phyloP scores from a whole-genome alignment of 2,113 vertebrate species.

The Cairina moschata region DNA sequence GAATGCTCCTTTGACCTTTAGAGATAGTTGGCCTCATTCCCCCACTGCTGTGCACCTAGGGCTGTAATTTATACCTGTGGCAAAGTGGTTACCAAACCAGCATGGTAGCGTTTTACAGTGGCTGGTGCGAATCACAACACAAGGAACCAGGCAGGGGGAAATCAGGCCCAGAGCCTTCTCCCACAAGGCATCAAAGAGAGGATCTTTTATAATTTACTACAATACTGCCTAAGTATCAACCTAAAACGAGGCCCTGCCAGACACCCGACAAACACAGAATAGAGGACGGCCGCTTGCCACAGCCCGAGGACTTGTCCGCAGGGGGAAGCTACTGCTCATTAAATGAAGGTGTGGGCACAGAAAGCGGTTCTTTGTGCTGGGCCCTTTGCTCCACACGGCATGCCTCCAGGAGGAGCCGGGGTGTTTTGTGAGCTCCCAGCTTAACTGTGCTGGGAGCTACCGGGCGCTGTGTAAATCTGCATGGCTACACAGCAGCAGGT shows the following conservation, averaged over 20 bases:
- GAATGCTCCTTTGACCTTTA: constrained; percentile 63
- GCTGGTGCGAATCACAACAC: not conserved
- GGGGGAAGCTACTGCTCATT: constrained; percentile 26
- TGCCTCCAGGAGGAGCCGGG: fast-evolving
- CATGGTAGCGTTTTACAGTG: constrained; percentile 24
- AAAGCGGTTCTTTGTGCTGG: not conserved
- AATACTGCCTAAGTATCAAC: not conserved
- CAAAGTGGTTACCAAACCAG: constrained; percentile 53
- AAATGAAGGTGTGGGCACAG: not conserved
- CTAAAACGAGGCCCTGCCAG: constrained; percentile 8
- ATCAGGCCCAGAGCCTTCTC: constrained; percentile 3
- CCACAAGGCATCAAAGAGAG: constrained; percentile 35
- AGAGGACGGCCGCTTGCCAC: not conserved
- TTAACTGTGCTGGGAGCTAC: not conserved
- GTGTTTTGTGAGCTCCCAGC: not conserved
- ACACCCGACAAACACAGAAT: not conserved
- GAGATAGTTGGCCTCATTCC: constrained; percentile 40
- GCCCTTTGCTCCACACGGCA: not conserved
- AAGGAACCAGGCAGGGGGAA: not conserved
- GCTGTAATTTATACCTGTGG: constrained; percentile 52
- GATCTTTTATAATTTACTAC: constrained; percentile 62
- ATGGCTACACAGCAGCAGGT: not conserved
- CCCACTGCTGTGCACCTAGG: constrained; percentile 36
- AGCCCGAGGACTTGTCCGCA: not conserved
- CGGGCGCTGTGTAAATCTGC: not conserved